Evolutionary conservation across 2,888 invertebrate species (phyloP).

Genomic region (Synergus itoensis): DNA sequence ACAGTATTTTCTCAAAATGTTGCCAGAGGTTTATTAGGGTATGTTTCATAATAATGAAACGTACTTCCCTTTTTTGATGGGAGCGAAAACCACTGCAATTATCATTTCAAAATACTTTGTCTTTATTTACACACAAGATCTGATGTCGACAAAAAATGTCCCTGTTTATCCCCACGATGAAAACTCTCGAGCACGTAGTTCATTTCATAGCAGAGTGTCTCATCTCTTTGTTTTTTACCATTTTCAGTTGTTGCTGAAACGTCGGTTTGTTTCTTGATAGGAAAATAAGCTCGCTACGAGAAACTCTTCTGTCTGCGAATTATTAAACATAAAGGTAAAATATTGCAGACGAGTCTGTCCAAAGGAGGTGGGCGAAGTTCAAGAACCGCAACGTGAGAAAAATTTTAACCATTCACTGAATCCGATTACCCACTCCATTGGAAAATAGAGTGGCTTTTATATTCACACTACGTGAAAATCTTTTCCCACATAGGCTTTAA

Average conservation of each 20-base stretch:
- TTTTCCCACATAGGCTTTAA: neutral
- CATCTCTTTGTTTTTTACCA: constrained; percentile 39
- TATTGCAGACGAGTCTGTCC: constrained; percentile 46
- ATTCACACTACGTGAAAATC: neutral
- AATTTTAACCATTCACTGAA: neutral
- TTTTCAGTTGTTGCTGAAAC: constrained; percentile 13
- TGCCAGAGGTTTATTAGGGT: no score
- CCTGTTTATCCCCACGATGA: neutral
- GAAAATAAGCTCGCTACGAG: neutral
- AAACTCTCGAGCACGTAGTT: constrained; percentile 57
- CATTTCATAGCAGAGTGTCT: constrained; percentile 60
- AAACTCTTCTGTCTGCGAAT: constrained; percentile 58
- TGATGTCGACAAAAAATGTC: constrained; percentile 7
- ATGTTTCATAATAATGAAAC: neutral
- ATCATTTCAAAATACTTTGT: constrained; percentile 13
- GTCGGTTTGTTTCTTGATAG: constrained; percentile 30
- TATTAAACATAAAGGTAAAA: constrained; percentile 68
- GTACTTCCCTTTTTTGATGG: neutral
- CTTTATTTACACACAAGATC: constrained; percentile 21
- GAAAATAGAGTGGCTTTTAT: neutral
- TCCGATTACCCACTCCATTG: neutral
- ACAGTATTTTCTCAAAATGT: no score
- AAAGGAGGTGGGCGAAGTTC: neutral
- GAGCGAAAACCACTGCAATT: neutral
- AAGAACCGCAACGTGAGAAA: neutral